Percentiles rank a stretch among this genome's conserved stretches.
These are phyloP conservation scores for Lethenteron reissneri DNA, from an alignment of 2,113 vertebrate species.

Conservation along the genomic window DNA sequence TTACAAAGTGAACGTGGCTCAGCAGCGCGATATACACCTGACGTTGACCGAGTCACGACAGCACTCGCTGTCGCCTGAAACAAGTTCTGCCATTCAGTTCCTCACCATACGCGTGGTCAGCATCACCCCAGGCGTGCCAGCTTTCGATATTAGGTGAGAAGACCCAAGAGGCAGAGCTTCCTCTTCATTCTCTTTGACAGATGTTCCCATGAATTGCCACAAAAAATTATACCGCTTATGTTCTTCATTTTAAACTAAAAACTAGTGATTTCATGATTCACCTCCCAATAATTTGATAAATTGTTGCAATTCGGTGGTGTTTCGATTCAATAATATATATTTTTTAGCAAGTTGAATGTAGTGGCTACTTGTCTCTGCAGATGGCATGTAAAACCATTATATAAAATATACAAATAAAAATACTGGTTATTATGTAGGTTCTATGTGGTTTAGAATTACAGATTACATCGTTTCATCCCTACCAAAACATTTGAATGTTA, in stretches of 20 bases:
- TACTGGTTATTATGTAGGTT: too few species aligned
- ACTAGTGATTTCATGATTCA: neutral
- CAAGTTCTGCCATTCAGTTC: conserved; percentile 47
- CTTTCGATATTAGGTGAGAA: conserved; percentile 54
- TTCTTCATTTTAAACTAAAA: too few species aligned
- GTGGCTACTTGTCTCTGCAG: too few species aligned
- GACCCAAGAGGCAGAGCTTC: neutral
- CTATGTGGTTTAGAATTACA: too few species aligned
- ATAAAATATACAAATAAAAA: too few species aligned
- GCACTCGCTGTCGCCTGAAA: conserved; percentile 52
- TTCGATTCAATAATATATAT: neutral
- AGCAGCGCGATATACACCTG: conserved; percentile 53
- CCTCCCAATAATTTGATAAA: neutral
- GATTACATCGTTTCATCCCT: too few species aligned
- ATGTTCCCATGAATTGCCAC: too few species aligned
- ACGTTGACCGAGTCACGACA: conserved; percentile 50
- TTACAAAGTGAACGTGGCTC: conserved; percentile 42
- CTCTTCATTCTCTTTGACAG: too few species aligned
- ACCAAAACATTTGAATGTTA: too few species aligned
- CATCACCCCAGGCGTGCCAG: conserved; percentile 27
- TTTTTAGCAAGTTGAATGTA: neutral
- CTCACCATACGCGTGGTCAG: conserved; percentile 54
- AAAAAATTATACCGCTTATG: too few species aligned
- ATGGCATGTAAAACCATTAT: too few species aligned
- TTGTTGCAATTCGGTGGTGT: neutral